phyloP scores from a whole-genome alignment of 2,113 vertebrate species.

The Aepyceros melampus region DNA sequence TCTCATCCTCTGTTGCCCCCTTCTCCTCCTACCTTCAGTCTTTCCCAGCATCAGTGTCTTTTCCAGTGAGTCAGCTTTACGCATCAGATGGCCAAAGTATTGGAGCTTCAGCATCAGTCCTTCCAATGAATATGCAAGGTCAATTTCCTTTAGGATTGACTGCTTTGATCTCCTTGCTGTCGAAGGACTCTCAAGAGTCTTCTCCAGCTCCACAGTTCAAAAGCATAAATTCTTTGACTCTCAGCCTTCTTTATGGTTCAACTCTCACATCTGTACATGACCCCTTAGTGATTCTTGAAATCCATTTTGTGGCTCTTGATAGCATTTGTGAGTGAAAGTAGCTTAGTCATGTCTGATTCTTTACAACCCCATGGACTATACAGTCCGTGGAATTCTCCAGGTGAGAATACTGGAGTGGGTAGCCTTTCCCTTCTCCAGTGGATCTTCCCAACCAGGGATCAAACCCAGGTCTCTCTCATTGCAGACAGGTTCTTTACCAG shows the following conservation, averaged over 20 bases:
- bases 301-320: background rate
- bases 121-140: background rate
- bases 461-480: background rate
- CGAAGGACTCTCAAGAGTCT: background rate
- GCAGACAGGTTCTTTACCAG: background rate
- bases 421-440: background rate
- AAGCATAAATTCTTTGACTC: background rate
- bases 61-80: background rate
- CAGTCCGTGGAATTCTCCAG: background rate
- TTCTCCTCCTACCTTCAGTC: background rate
- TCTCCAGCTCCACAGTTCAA: background rate
- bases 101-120: background rate
- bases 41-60: background rate
- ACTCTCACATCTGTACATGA: background rate
- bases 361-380: background rate
- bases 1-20: background rate
- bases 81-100: background rate
- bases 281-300: background rate
- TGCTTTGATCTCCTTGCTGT: background rate
- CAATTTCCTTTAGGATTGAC: background rate
- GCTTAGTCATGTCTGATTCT: background rate
- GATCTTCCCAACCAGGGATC: background rate
- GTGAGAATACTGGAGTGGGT: background rate
- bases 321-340: background rate
- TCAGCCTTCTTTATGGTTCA: background rate